Evolutionary conservation across 2,797 vertebrate genomes (phyloP).

Genomic region (Crenuchus spilurus): DNA sequence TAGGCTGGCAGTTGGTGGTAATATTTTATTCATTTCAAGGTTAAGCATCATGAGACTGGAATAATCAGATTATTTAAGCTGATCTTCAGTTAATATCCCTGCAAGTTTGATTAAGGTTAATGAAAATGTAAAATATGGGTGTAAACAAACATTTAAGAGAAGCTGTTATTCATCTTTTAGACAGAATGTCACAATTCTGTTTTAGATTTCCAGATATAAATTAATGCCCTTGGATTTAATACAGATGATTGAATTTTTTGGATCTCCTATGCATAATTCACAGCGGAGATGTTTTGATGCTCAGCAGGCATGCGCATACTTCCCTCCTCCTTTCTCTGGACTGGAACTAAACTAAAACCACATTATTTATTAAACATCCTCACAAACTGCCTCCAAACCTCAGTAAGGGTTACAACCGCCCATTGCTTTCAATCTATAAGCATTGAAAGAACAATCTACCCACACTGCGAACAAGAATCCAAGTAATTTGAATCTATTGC

Average conservation of each 20-base stretch:
- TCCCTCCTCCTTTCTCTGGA: neutral
- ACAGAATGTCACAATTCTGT: neutral
- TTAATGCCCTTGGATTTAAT: neutral
- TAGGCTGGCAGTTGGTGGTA: neutral
- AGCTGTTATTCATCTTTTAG: neutral
- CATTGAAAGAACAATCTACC: neutral
- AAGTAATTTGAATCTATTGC: constrained; percentile 11
- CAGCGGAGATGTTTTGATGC: neutral
- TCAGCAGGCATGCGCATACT: neutral
- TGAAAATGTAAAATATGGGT: neutral
- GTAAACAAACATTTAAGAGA: neutral
- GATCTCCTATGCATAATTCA: constrained; percentile 8
- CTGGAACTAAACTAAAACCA: neutral
- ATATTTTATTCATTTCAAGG: constrained; percentile 15
- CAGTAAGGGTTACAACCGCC: neutral
- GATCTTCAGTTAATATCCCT: constrained; percentile 19
- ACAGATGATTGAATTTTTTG: neutral
- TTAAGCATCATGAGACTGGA: constrained; percentile 16
- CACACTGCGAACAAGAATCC: neutral
- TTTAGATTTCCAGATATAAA: neutral
- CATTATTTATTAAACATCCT: neutral
- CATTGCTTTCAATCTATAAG: neutral
- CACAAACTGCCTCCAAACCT: neutral
- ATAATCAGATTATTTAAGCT: neutral
- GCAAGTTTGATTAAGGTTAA: constrained; percentile 1